These are phyloP conservation scores for Sisor rabdophorus DNA, from an alignment of 2,113 vertebrate genomes.

Conservation along the genomic window DNA sequence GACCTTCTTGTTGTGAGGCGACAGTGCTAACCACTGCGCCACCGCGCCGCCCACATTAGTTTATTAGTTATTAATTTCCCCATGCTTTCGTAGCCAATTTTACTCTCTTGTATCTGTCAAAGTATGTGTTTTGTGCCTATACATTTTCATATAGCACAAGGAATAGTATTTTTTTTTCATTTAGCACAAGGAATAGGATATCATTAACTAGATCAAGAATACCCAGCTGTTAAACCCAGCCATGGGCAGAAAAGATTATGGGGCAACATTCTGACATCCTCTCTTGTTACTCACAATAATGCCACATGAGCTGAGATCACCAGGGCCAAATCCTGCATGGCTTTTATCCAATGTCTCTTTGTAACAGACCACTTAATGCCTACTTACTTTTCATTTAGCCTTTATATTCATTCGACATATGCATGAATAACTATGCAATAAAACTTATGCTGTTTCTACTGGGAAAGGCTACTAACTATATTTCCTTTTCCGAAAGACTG, in stretches of 20 bases:
- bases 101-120: too few relatives aligned
- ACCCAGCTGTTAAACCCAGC: conserved; percentile 8
- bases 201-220: too few relatives aligned
- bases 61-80: too few relatives aligned
- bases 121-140: too few relatives aligned
- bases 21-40: too few relatives aligned
- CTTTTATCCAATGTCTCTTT: conserved; percentile 27
- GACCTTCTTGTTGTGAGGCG: too few relatives aligned
- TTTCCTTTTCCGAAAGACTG: neutral
- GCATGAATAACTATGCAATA: neutral
- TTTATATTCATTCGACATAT: neutral
- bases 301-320: conserved; percentile 21
- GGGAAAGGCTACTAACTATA: neutral
- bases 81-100: too few relatives aligned
- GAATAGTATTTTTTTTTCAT: too few relatives aligned
- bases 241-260: conserved; percentile 2
- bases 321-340: conserved; percentile 16
- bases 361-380: conserved; percentile 33
- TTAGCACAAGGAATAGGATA: too few relatives aligned
- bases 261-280: conserved; percentile 21
- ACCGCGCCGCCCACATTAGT: too few relatives aligned
- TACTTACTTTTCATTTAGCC: too few relatives aligned
- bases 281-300: conserved; percentile 8
- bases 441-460: neutral
- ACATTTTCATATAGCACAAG: too few relatives aligned